Conservation (phyloP, 2,797 vertebrate genomes). For the Antrozous pallidus region DNA sequence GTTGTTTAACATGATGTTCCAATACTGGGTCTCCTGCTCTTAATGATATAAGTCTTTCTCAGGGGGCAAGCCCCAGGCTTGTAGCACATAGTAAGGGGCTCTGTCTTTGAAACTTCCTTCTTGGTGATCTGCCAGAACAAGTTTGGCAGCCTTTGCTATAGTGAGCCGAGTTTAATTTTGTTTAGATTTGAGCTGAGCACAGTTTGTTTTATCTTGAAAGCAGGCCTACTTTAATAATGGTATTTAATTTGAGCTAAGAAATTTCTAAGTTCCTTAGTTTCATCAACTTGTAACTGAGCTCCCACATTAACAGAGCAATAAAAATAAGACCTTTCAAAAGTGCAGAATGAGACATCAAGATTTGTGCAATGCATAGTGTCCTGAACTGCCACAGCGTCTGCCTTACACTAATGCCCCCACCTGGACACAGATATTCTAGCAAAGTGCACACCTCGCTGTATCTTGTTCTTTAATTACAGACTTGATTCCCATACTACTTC, state of each 20-base stretch:
- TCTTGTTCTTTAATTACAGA: neutral
- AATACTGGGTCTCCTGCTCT: rapidly evolving
- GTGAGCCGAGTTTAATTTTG: neutral
- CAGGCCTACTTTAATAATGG: neutral
- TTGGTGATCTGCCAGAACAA: neutral
- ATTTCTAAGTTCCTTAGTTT: neutral
- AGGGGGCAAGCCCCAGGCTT: neutral
- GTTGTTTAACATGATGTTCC: neutral
- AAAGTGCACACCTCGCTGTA: rapidly evolving
- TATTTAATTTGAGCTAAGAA: neutral
- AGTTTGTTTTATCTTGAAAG: neutral
- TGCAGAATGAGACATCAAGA: neutral
- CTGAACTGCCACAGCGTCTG: rapidly evolving
- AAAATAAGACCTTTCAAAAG: neutral
- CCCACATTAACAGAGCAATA: neutral
- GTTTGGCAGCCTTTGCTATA: neutral
- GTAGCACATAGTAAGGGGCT: neutral
- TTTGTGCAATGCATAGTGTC: neutral
- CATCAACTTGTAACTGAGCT: neutral
- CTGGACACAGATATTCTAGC: no score
- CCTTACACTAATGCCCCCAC: neutral
- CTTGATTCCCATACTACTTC: neutral
- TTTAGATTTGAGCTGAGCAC: neutral
- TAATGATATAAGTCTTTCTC: neutral
- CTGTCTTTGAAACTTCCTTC: neutral